Evolutionary conservation across 2,797 vertebrate genomes (phyloP).

Genomic region (Vultur gryphus): DNA sequence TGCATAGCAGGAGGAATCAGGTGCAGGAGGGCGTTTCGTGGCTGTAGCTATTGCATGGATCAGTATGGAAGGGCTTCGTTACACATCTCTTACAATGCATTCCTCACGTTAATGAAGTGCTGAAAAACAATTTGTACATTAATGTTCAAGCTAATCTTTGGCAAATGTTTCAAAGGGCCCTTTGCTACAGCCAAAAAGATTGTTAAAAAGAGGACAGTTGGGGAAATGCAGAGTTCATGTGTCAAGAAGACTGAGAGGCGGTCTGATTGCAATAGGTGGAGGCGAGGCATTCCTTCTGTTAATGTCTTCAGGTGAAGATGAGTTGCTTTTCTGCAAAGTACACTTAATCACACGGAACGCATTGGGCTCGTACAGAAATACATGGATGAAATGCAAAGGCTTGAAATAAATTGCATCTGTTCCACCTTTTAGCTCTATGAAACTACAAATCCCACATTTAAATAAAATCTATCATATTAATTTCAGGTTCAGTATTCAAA

Average conservation of each 20-base stretch:
- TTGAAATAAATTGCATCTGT: background rate
- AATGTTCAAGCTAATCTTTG: background rate
- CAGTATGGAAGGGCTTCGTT: background rate
- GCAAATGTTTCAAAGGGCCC: background rate
- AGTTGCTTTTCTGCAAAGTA: background rate
- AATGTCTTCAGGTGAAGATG: background rate
- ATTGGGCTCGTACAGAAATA: background rate
- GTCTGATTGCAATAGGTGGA: background rate
- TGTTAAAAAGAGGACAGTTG: background rate
- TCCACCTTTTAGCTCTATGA: background rate
- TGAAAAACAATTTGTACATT: background rate
- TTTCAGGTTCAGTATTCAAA: constrained; percentile 88
- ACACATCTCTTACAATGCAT: background rate
- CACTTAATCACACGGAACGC: background rate
- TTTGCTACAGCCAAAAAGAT: background rate
- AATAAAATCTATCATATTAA: background rate
- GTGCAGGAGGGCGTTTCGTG: background rate
- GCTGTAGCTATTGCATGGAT: background rate
- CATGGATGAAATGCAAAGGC: background rate
- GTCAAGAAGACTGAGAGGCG: background rate
- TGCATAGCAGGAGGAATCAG: background rate
- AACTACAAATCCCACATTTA: background rate
- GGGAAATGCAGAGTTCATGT: background rate
- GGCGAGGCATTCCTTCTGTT: background rate
- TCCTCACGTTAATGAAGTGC: background rate